Conservation (phyloP, 2,797 vertebrate species). For the Halcyon leucocephala region DNA sequence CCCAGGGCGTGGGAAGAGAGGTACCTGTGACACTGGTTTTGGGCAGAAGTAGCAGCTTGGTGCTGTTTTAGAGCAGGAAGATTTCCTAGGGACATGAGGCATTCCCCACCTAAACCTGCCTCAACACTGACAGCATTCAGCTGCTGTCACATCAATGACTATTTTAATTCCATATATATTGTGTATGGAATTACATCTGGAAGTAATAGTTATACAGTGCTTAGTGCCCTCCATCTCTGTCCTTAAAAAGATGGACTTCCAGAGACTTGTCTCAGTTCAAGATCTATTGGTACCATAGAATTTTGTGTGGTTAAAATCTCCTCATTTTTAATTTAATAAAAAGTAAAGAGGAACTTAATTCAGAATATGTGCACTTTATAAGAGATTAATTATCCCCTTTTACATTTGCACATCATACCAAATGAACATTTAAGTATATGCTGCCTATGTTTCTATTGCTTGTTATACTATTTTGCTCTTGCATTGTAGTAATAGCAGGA, state of each 20-base stretch:
- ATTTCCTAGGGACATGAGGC: background rate
- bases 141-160: background rate
- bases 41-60: background rate
- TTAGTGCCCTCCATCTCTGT: background rate
- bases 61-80: background rate
- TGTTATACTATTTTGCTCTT: background rate
- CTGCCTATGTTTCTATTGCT: background rate
- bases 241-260: background rate
- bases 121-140: background rate
- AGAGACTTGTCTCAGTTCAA: background rate
- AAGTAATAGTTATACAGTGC: background rate
- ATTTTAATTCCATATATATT: background rate
- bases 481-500: background rate
- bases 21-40: background rate
- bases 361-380: background rate
- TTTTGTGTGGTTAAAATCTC: background rate
- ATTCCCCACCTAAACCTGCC: background rate
- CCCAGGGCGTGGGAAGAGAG: accelerated
- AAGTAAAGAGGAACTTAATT: background rate
- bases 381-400: background rate
- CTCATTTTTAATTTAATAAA: background rate
- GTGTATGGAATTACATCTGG: background rate
- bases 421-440: accelerated
- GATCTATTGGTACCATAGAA: background rate
- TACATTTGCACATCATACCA: background rate